Evolutionary conservation across 2,888 invertebrate species (phyloP), one percentile per base, ranked within the genome.

Genomic region (Anoncus sp.): DNA sequence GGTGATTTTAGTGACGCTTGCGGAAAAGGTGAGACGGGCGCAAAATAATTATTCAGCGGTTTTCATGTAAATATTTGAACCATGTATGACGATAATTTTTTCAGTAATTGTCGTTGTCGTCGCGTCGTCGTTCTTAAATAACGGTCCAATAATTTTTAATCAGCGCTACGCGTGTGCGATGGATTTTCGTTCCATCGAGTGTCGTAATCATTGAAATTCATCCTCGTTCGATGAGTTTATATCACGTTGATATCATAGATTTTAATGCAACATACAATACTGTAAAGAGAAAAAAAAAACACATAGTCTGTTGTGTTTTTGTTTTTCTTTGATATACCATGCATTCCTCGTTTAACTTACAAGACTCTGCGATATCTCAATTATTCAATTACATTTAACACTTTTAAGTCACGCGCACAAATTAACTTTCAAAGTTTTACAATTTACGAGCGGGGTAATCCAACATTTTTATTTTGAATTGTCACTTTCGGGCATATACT

Each of bases 241-340:
- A 79, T 77, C 40, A 63, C 62, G 77, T 82, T 71, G 72, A 79
- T 74, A 79, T 79, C 71, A 77, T 82, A 82, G 78, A 76, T 79
- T 69, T 76, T 82, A 82, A 81, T 79, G 79, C 81, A 82, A 82
- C 75, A 80, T 80, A 80, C 75, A 75, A n/a, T 77, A 75, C 45
- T 31, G 10, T 31, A 47, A 18, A 16, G 5, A 45, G n/a, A 45
- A 45, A 45, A 45, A 38, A 10, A 10, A 9, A 38, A 10, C 12
- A 24, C n/a, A 27, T 59, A 27, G 55, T 20, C 40, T 38, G 2
- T 10, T 38, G 6, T 38, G 12, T 38, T 38, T 38, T 38, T 38
- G 2, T 12, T 38, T 38, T 10, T 38, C 38, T 9, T 38, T n/a
- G n/a, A n/a, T n/a, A n/a, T 31, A 31, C 7, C 31, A 31, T 5